Evolutionary conservation across 92 coral and sea anemone species (phyloP), one percentile per base, ranked within the genome.

Genomic region (Blastomussa wellsi): DNA sequence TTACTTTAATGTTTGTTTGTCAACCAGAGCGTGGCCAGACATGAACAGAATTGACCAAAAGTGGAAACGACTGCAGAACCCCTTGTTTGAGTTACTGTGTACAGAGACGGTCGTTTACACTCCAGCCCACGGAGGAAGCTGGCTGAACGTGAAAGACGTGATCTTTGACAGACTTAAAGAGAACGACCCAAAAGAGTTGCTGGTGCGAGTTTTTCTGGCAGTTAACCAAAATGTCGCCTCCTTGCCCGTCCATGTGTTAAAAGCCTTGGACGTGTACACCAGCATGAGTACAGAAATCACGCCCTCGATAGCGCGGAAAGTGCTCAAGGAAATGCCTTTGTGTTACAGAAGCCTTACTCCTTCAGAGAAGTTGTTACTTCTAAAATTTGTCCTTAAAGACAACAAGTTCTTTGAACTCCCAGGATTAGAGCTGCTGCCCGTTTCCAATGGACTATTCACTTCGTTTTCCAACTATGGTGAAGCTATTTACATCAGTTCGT

Each of bases 371-470:
- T 62, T 93, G 42, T 39, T 8, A 33, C 93, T 95, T 48, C 86
- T 95, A 70, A 73, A 74, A 42, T 95, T 82, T 80, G 76, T 92
- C 70, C 79, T 95, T 29, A 57, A 82, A n/a, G 98, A 92, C 49
- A 39, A 75, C 14, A 42, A 78, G 35, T 79, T 72, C 79, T 64
- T 67, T 4, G 89, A 89, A 7, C 91, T 95, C 14, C 44, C 44
- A 26, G 98, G 91, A 37, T 78, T 95, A 37, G 88, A 88, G 42
- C 88, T 95, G 22, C 84, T 95, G 9, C 98, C 98, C 1, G 74
- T 94, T 42, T 81, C 95, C 35, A 82, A 84, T 74, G 90, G 86
- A 72, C 44, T 36, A 10, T 93, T 95, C 64, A 55, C 82, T 39
- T 49, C 78, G 24, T 95, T 95, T 84, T 78, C 80, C 8, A 68